Evolutionary conservation across 2,888 invertebrate species (phyloP), one percentile per base, ranked within the genome.

Genomic region (Philonicus albiceps): DNA sequence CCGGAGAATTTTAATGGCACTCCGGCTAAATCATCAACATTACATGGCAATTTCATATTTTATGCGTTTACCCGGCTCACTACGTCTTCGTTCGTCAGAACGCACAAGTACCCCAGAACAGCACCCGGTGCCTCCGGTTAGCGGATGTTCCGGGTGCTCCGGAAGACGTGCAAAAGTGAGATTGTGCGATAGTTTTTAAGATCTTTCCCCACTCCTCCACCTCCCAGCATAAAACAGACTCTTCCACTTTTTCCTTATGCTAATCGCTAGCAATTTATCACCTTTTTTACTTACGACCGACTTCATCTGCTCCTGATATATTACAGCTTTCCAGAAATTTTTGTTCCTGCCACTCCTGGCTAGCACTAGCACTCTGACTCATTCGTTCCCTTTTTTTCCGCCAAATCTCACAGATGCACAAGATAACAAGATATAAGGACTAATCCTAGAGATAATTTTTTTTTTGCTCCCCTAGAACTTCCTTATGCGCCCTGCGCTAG

Each of bases 31-130:
- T 81, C 81, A 81, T 81, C 31, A 55, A 81, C 55, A 81, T 81
- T 81, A 55, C 81, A 55, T 81, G 64, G 81, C 34, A 81, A 81
- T 81, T 81, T 81, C 81, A 81, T 81, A 81, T 81, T 81, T 81
- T 64, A 81, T 55, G 34, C 49, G 64, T 78, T 49, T 78, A n/a
- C 19, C 19, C 64, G 22, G 22, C 2, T 64, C 27, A 11, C 11
- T 64, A 64, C 64, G 27, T 22, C 64, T 64, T 64, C 64, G 64
- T 64, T 37, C 22, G 27, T 64, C 64, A 27, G 40, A 43, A 3
- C 40, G 16, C 40, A 43, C 4, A 43, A 43, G 3, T 37, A 11
- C 64, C 22, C 22, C 2, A 43, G 7, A 43, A 64, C 8, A 64
- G 27, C 64, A 22, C 22, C 11, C 27, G 64, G 22, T 64, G 22